Percentiles rank a stretch among this genome's conserved stretches.
Evolutionary conservation across 2,797 vertebrate genomes (phyloP).

Genomic region (Ceyx erithaca): DNA sequence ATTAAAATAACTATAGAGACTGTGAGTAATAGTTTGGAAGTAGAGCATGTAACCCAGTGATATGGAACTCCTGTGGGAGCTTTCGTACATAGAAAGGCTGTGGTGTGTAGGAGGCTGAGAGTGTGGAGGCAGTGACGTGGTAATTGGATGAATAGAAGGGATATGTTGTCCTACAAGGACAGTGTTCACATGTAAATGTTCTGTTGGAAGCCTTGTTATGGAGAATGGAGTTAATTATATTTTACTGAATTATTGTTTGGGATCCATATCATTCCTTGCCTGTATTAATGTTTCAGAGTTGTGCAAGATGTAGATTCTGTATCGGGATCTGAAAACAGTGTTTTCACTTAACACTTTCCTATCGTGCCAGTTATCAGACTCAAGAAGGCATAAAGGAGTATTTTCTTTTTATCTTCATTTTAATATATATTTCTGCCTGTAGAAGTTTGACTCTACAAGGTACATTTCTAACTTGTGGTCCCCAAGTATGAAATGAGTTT

Average conservation of each 20-base stretch:
- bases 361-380: neutral
- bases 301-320: neutral
- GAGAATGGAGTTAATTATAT: neutral
- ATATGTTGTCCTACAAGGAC: neutral
- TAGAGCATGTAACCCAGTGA: conserved; percentile 5
- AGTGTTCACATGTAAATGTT: neutral
- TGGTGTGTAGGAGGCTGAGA: neutral
- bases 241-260: neutral
- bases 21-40: conserved; percentile 55
- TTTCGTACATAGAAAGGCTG: neutral
- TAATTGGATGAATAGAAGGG: neutral
- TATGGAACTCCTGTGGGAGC: neutral
- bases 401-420: neutral
- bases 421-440: neutral
- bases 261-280: neutral
- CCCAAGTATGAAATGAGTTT: neutral
- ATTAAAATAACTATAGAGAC: conserved; percentile 58
- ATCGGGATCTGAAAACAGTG: neutral
- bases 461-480: neutral
- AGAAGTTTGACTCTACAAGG: neutral
- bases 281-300: neutral
- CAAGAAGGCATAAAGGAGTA: neutral
- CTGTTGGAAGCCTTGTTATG: neutral
- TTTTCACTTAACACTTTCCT: neutral
- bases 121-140: neutral